Evolutionary conservation across 2,797 vertebrate species (phyloP).

Genomic region (Nyctibius grandis): DNA sequence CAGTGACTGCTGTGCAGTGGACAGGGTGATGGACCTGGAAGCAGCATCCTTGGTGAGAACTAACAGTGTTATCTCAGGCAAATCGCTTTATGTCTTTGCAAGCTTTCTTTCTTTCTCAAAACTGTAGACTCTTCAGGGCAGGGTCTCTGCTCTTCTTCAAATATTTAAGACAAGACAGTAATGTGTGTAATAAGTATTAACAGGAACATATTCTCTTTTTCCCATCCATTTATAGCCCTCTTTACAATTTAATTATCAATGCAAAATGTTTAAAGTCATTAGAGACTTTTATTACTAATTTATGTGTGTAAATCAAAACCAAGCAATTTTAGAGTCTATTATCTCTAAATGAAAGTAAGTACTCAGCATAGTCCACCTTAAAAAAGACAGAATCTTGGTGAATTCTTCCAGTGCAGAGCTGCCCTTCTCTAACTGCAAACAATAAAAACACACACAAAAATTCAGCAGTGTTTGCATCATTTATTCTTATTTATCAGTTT

Average conservation of each 20-base stretch:
- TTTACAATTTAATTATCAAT: constrained; percentile 23
- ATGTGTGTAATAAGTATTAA: constrained; percentile 16
- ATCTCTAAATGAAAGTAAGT: neutral
- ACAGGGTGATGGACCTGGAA: neutral
- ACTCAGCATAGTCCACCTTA: neutral
- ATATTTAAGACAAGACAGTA: neutral
- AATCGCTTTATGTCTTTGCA: neutral
- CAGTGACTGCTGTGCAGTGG: neutral
- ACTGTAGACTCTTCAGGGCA: neutral
- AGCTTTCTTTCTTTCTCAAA: neutral
- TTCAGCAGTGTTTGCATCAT: neutral
- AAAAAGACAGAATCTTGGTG: neutral
- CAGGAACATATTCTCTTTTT: neutral
- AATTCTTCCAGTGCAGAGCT: neutral
- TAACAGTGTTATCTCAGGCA: neutral
- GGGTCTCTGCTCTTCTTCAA: neutral
- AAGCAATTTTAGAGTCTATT: constrained; percentile 4
- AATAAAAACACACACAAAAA: neutral
- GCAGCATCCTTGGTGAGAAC: neutral
- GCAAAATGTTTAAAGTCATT: constrained; percentile 16
- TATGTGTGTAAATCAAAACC: constrained; percentile 40
- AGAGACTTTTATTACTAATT: constrained; percentile 44
- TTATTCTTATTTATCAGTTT: neutral
- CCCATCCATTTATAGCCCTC: neutral
- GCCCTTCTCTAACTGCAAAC: neutral